phyloP scores from a whole-genome alignment of 1,140 invertebrate genomes.

The Idris sp. region DNA sequence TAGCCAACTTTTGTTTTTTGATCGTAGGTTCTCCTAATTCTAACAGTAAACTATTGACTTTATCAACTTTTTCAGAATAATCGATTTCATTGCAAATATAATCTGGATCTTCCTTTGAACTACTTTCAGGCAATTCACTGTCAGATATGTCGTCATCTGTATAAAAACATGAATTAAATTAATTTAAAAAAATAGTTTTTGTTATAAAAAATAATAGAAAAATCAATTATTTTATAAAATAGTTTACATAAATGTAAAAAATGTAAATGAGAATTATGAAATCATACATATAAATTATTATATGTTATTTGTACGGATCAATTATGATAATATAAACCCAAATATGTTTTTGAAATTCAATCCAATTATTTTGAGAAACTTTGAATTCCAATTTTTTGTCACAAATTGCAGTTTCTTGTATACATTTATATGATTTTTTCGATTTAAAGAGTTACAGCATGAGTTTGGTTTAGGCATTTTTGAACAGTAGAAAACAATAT shows the following conservation, averaged over 20 bases:
- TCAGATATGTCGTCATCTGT: no score
- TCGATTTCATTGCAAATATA: neutral
- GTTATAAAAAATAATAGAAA: no score
- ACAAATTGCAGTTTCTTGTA: slow-evolving; percentile 1
- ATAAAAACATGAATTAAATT: no score
- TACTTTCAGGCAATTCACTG: neutral
- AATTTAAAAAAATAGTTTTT: no score
- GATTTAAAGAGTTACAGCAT: slow-evolving; percentile 5
- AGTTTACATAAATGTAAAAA: no score
- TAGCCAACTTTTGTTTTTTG: neutral
- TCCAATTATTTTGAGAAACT: slow-evolving; percentile 13
- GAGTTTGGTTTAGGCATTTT: neutral
- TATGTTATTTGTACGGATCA: no score
- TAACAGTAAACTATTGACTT: neutral
- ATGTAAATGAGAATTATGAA: no score
- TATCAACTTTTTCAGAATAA: neutral
- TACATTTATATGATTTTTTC: slow-evolving; percentile 4
- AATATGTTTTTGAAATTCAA: no score
- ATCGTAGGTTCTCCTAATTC: neutral
- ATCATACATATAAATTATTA: no score
- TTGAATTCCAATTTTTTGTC: slow-evolving; percentile 10
- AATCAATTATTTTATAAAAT: no score
- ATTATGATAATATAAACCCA: neutral
- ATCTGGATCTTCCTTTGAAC: neutral
- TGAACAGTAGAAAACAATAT: no score